Evolutionary conservation across 2,113 vertebrate genomes (phyloP).

Genomic region (Cryptomyrus ogoouensis): DNA sequence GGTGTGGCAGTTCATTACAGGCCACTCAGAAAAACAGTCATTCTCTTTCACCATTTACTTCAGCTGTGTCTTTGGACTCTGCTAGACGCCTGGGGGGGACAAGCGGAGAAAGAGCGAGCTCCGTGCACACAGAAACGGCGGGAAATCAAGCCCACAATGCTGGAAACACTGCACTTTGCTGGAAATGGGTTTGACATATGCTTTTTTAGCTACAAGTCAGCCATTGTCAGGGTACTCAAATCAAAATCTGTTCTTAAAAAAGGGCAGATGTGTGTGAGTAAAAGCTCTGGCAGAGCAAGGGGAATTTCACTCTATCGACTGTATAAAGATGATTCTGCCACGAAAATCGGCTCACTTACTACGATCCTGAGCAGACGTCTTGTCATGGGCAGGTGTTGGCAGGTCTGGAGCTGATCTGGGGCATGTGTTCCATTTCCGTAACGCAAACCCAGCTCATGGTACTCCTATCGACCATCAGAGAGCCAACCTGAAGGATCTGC

Average conservation of each 20-base stretch:
- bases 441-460: background rate
- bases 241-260: background rate
- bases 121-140: background rate
- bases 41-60: background rate
- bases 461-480: background rate
- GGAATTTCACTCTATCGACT: background rate
- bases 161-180: background rate
- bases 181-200: background rate
- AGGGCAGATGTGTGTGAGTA: background rate
- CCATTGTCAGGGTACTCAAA: background rate
- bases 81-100: background rate
- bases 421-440: background rate
- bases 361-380: background rate
- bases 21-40: background rate
- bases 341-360: background rate
- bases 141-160: background rate
- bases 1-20: background rate
- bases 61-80: background rate
- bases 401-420: background rate
- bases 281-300: background rate
- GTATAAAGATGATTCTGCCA: background rate
- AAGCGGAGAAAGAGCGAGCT: background rate
- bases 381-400: background rate
- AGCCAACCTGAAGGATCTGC: background rate
- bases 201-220: slow-evolving; percentile 1